A percentile compares a stretch with the other conserved stretches of the same genome.
These are phyloP conservation scores for Nanorana parkeri DNA, from an alignment of 2,113 vertebrate genomes.

Conservation along the genomic window DNA sequence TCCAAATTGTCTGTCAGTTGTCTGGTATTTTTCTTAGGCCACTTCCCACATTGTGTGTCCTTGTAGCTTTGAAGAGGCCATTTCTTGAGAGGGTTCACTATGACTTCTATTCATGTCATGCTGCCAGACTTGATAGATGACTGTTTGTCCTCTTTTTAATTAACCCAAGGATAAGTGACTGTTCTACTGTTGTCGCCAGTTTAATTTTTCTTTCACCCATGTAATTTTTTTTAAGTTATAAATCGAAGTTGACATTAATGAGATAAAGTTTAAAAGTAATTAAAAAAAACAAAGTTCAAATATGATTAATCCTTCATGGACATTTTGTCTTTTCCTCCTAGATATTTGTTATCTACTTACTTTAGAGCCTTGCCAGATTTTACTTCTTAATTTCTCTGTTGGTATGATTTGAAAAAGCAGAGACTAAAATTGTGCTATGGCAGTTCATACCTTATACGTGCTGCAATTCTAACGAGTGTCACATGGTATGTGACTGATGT, in stretches of 20 bases:
- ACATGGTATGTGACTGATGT: no score
- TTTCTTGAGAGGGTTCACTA: constrained; percentile 51
- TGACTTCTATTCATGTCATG: constrained; percentile 59
- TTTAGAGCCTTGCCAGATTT: no score
- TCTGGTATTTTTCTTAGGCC: constrained; percentile 66
- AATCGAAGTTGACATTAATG: background rate
- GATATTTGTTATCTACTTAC: background rate
- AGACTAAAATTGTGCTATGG: no score
- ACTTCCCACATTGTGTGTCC: constrained; percentile 68
- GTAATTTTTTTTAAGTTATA: constrained; percentile 1
- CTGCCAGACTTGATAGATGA: constrained; percentile 61
- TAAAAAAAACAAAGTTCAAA: constrained; percentile 20
- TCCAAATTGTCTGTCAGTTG: constrained; percentile 68
- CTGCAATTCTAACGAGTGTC: no score
- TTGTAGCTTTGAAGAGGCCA: constrained; percentile 60
- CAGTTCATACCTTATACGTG: no score
- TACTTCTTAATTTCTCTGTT: no score
- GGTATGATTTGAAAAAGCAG: no score
- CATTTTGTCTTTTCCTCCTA: constrained; percentile 3
- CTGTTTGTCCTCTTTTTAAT: constrained; percentile 45
- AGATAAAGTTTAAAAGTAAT: constrained; percentile 4
- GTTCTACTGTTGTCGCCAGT: constrained; percentile 63
- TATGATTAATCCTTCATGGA: background rate
- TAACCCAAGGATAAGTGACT: constrained; percentile 65
- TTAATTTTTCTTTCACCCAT: constrained; percentile 45